Base-by-base conservation (phyloP, 30 jellyfish, hydroid and myxozoan genomes). In the Pelagia noctiluca region DNA sequence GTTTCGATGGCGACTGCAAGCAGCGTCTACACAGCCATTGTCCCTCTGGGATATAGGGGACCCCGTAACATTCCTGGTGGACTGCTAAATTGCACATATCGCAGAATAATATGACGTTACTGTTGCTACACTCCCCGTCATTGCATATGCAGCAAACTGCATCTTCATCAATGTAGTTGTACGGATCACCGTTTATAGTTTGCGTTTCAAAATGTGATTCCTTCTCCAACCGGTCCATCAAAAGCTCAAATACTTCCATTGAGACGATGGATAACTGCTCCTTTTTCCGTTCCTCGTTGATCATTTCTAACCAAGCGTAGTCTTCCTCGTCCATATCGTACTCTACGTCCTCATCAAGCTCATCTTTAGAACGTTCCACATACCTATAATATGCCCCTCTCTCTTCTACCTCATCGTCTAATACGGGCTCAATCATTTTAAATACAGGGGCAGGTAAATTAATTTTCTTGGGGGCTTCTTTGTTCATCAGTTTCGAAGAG, bases 271-370 rank as follows among this genome's bases (percentile, higher is more conserved):
- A 64, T 29, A 85, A 75, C 34, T 80, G 88, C 32, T 89, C 96
- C 46, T 75, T 26, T 85, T 94, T 94, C 4, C 97, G 81, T 22
- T 86, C 96, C 50, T 89, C 98, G 66, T 95, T 95, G 16, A 95
- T 48, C 71, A 57, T 73, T 49, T 89, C 98, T 21, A 95, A 67
- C 97, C 97, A 95, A 21, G 96, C 89, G 66, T 89, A 89, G 84
- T 95, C 99, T 63, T 95, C 99, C 54, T 95, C 99, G 37, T 95
- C 99, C 99, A 95, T 95, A 38, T 95, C 97, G 89, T 95, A 95
- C 75, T 95, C 99, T 26, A 95, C 98, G 28, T 89, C 96, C 26
- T 95, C 99, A 65, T 94, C 99, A 0, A 89, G 35, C 63, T 95
- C 99, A 47, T 95, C 99, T 21, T 90, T 49, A 13, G 99, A 81